These are phyloP conservation scores for Congeria kusceri DNA, from an alignment of 2,888 invertebrate genomes.

Conservation along the genomic window DNA sequence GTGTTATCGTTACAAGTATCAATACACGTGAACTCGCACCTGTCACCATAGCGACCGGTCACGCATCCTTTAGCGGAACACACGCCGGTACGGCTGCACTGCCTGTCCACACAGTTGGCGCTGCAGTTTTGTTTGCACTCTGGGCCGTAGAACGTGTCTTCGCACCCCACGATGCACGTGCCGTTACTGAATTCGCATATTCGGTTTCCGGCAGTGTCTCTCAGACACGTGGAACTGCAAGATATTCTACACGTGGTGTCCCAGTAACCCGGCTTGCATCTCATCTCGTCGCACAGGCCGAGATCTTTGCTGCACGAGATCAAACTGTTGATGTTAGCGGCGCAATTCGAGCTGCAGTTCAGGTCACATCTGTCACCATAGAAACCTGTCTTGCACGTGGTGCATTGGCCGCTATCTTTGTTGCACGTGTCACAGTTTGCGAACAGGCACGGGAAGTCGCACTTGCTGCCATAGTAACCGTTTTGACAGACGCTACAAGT, in stretches of 20 bases:
- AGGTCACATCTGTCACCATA: conserved; percentile 31
- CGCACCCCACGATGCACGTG: conserved; percentile 42
- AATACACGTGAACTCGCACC: conserved; percentile 21
- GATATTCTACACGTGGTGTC: conserved; percentile 13
- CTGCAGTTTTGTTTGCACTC: conserved; percentile 43
- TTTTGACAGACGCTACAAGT: conserved; percentile 33
- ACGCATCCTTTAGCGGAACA: conserved; percentile 31
- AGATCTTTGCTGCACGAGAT: conserved; percentile 37
- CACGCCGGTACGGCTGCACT: conserved; percentile 33
- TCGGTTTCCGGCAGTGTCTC: neutral
- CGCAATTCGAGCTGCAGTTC: conserved; percentile 40
- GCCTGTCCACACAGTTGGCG: conserved; percentile 9
- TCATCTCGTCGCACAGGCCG: conserved; percentile 34
- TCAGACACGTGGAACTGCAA: conserved; percentile 43
- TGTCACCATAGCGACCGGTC: conserved; percentile 17
- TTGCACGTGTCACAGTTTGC: conserved; percentile 34
- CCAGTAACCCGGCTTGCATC: conserved; percentile 44
- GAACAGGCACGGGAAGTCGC: conserved; percentile 40
- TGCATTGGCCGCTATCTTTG: conserved; percentile 35
- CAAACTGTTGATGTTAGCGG: neutral
- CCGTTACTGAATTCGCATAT: conserved; percentile 34
- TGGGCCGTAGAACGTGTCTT: conserved; percentile 19
- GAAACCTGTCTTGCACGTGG: conserved; percentile 31
- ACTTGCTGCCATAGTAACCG: conserved; percentile 42
- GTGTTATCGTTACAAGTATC: conserved; percentile 45